phyloP scores from a whole-genome alignment of 2,888 invertebrate species.

The Nymphalis polychloros region DNA sequence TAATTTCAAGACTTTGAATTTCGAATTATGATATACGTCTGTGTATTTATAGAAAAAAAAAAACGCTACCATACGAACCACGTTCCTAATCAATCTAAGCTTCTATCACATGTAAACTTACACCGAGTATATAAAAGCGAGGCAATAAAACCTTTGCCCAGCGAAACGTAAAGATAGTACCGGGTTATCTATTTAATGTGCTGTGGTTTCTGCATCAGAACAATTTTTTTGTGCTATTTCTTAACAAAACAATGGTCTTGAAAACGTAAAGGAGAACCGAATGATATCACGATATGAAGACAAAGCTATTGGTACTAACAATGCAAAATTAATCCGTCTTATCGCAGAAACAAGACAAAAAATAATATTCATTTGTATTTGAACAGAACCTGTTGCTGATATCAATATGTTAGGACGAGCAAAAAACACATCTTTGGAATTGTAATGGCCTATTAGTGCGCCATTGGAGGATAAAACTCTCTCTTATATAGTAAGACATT shows the following conservation, averaged over 20 bases:
- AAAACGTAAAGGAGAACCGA: conserved; percentile 33
- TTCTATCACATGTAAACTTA: conserved; percentile 34
- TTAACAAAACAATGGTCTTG: conserved; percentile 39
- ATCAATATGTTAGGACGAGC: conserved; percentile 14
- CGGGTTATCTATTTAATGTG: conserved; percentile 47
- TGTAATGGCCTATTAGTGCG: conserved; percentile 19
- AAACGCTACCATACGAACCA: conserved; percentile 4
- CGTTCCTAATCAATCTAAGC: conserved; percentile 34
- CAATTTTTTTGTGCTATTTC: conserved; percentile 37
- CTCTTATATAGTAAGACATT: conserved; percentile 6
- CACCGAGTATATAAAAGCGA: conserved; percentile 31
- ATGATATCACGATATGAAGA: conserved; percentile 38
- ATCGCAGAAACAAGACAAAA: conserved; percentile 38
- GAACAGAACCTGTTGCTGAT: conserved; percentile 16
- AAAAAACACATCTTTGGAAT: conserved; percentile 16
- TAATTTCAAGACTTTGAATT: not conserved
- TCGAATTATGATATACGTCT: not conserved
- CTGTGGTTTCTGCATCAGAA: conserved; percentile 36
- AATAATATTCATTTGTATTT: conserved; percentile 23
- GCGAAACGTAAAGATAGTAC: conserved; percentile 47
- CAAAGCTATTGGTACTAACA: conserved; percentile 38
- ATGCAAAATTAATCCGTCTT: conserved; percentile 40
- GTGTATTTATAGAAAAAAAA: not conserved
- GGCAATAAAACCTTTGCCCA: conserved; percentile 46
- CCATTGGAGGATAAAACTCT: conserved; percentile 17